Evolutionary conservation across 2,888 invertebrate species (phyloP).

Genomic region (Drosophila birchii): DNA sequence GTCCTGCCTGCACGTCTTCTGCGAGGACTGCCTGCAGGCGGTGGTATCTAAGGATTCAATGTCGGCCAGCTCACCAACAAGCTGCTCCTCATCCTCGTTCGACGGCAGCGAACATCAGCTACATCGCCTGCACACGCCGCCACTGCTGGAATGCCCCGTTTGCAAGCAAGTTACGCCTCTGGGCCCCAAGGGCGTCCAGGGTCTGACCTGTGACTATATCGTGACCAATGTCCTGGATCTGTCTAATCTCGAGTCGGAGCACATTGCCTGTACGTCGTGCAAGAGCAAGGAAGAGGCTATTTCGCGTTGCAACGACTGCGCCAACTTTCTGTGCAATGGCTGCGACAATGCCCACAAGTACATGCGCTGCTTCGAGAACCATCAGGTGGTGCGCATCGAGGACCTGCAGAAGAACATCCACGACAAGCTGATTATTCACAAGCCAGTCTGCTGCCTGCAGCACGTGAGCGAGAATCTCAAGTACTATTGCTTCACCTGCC

Average conservation of each 20-base stretch:
- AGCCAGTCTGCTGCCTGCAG: slow-evolving; percentile 93
- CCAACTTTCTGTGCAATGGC: slow-evolving; percentile 95
- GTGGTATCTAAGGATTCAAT: slow-evolving; percentile 87
- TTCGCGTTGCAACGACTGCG: slow-evolving; percentile 97
- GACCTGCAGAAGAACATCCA: slow-evolving; percentile 90
- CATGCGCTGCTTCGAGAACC: slow-evolving; percentile 98
- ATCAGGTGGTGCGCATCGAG: slow-evolving; percentile 95
- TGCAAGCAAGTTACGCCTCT: slow-evolving; percentile 95
- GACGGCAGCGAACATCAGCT: slow-evolving; percentile 64
- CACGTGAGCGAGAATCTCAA: slow-evolving; percentile 94
- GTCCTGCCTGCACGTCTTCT: slow-evolving; percentile 97
- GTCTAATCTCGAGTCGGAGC: slow-evolving; percentile 89
- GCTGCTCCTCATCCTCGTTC: slow-evolving; percentile 83
- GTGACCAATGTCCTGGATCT: slow-evolving; percentile 93
- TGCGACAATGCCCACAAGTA: slow-evolving; percentile 98
- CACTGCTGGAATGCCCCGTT: slow-evolving; percentile 88
- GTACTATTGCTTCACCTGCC: slow-evolving; percentile 94
- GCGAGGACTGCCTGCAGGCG: slow-evolving; percentile 95
- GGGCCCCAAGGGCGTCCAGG: slow-evolving; percentile 90
- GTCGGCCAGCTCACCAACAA: slow-evolving; percentile 85
- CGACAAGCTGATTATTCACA: slow-evolving; percentile 93
- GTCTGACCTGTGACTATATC: slow-evolving; percentile 94
- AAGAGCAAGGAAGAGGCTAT: slow-evolving; percentile 97
- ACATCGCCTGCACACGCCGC: slow-evolving; percentile 51
- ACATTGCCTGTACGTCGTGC: slow-evolving; percentile 95